A percentile compares a stretch with the other conserved stretches of the same genome.
phyloP scores from a whole-genome alignment of 2,113 vertebrate species.

The Fukomys damarensis region DNA sequence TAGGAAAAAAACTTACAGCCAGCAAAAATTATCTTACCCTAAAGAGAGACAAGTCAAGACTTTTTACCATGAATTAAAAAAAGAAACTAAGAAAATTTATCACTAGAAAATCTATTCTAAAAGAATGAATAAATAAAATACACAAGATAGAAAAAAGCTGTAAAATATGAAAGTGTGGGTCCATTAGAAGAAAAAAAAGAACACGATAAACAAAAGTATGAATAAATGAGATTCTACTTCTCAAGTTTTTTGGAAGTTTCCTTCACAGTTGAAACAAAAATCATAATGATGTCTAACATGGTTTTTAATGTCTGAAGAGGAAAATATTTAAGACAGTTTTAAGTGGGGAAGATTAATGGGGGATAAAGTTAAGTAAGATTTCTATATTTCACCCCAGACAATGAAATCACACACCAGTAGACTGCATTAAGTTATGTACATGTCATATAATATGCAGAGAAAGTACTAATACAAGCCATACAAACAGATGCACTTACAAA shows the following conservation, averaged over 20 bases:
- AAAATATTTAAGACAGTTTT: not conserved
- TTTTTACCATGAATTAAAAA: not conserved
- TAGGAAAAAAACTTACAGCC: not conserved
- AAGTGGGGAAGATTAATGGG: not conserved
- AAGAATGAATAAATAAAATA: constrained; percentile 6
- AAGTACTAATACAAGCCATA: not conserved
- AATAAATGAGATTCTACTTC: not conserved
- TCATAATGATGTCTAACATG: not conserved
- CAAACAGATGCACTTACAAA: not conserved
- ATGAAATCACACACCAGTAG: not conserved
- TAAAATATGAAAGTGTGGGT: not conserved
- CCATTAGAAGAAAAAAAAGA: not conserved
- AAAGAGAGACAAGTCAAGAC: not conserved
- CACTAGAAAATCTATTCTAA: not conserved
- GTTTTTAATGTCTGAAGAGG: not conserved
- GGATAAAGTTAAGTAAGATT: not conserved
- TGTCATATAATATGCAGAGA: not conserved
- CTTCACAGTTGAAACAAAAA: not conserved
- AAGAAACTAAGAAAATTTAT: not conserved
- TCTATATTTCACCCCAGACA: not conserved
- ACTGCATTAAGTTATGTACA: not conserved
- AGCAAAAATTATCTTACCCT: not conserved
- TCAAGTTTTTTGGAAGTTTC: not conserved
- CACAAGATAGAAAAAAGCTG: not conserved
- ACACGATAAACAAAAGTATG: not conserved